Percentiles rank a stretch among this genome's conserved stretches.
These are phyloP conservation scores for Ptiloglossa arizonensis DNA, from an alignment of 1,140 invertebrate species.

Conservation along the genomic window DNA sequence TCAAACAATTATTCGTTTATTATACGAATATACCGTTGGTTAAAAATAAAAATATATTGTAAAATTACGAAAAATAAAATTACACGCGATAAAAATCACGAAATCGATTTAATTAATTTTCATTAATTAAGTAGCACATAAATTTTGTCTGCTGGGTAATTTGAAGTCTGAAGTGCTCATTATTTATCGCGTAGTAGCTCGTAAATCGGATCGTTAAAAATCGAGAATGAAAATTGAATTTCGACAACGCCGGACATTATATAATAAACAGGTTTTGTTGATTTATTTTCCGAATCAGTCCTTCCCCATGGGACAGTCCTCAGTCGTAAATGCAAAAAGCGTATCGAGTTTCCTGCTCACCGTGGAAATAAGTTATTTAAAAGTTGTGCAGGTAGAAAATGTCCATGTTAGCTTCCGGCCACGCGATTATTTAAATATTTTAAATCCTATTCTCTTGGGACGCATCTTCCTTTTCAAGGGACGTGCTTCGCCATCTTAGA, in stretches of 20 bases:
- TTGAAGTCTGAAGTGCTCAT: no score
- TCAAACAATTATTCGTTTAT: no score
- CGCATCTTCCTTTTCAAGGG: not conserved
- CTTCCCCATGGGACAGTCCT: not conserved
- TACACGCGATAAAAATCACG: no score
- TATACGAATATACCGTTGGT: no score
- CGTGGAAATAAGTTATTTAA: constrained; percentile 43
- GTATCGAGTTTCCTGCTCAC: constrained; percentile 1
- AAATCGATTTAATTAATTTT: no score
- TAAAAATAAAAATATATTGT: no score
- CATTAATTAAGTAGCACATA: no score
- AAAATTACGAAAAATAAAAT: no score
- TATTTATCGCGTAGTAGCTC: not conserved
- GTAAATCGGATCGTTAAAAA: not conserved
- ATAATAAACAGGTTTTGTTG: not conserved
- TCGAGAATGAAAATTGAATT: not conserved
- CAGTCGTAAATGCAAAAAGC: constrained; percentile 5
- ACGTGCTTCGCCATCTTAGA: constrained; percentile 2
- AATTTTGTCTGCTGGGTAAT: no score
- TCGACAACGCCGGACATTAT: not conserved
- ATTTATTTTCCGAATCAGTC: constrained; percentile 21
- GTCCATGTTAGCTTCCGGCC: constrained; percentile 16
- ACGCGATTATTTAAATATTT: constrained; percentile 43
- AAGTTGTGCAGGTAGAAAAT: constrained; percentile 27
- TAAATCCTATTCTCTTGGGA: not conserved